These are phyloP conservation scores for Acanthosoma haemorrhoidale DNA, from an alignment of 2,888 invertebrate species.

Conservation along the genomic window DNA sequence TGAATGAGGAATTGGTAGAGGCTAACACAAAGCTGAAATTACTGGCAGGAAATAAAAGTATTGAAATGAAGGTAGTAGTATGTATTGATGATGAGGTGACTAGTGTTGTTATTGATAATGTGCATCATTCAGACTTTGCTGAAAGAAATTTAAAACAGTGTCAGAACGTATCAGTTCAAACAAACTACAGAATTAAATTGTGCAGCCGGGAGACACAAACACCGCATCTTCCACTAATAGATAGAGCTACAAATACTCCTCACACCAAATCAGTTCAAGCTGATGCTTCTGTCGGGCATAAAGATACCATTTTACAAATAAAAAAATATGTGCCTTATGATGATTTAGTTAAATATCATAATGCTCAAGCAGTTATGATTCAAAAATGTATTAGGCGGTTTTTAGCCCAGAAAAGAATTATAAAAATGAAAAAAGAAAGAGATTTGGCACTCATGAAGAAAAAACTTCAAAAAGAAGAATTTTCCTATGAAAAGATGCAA, in stretches of 20 bases:
- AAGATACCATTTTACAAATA: background rate
- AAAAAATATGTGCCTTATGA: constrained; percentile 15
- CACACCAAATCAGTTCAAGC: constrained; percentile 17
- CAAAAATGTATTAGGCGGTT: constrained; percentile 24
- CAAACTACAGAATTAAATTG: background rate
- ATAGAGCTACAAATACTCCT: constrained; percentile 11
- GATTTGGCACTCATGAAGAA: background rate
- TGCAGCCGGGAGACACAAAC: constrained; percentile 6
- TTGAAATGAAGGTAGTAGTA: constrained; percentile 14
- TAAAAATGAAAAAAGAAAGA: constrained; percentile 28
- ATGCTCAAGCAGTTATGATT: constrained; percentile 17
- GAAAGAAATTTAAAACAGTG: background rate
- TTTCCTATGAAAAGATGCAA: background rate
- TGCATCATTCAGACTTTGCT: background rate
- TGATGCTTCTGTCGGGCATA: background rate
- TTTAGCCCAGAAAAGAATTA: constrained; percentile 20
- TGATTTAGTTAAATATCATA: background rate
- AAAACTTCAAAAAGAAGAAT: background rate
- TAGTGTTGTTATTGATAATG: background rate
- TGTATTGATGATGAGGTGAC: background rate
- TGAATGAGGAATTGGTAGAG: background rate
- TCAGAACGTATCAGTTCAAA: constrained; percentile 16
- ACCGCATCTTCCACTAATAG: constrained; percentile 14
- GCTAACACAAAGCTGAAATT: background rate
- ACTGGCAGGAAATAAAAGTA: background rate